phyloP scores from a whole-genome alignment of 2,113 vertebrate genomes.

The Mohoua ochrocephala region DNA sequence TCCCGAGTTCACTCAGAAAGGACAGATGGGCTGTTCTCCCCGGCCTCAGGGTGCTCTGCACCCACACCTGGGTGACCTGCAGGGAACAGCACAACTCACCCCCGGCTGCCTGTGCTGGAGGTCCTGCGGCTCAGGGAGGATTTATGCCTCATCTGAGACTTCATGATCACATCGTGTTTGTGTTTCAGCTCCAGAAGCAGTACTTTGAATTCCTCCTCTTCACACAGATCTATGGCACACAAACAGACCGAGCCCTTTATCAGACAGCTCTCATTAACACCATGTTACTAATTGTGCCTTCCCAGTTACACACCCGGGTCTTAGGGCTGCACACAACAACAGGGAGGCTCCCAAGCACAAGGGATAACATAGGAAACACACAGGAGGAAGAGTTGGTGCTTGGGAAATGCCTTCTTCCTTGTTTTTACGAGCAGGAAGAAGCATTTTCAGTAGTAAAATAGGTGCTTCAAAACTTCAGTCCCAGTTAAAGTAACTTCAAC shows the following conservation, averaged over 20 bases:
- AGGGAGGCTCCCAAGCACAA: background rate
- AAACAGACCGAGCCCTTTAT: background rate
- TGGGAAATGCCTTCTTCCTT: background rate
- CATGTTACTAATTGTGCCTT: background rate
- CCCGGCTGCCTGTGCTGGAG: slow-evolving; percentile 92
- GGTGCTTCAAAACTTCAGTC: background rate
- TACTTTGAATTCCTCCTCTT: slow-evolving; percentile 93
- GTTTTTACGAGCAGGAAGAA: background rate
- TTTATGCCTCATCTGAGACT: slow-evolving; percentile 95
- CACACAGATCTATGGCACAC: slow-evolving; percentile 83
- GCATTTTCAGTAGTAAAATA: background rate
- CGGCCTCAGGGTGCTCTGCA: background rate
- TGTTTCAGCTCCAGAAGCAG: slow-evolving; percentile 93
- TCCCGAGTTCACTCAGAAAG: background rate
- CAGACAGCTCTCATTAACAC: background rate
- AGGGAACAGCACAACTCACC: slow-evolving; percentile 71
- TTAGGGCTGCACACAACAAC: background rate
- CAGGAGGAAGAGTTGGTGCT: background rate
- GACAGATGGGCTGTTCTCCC: rapidly evolving
- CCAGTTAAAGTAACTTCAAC: background rate
- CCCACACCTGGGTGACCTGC: rapidly evolving
- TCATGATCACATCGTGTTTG: slow-evolving; percentile 97
- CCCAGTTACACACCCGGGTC: background rate
- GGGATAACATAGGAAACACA: background rate
- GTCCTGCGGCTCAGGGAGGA: slow-evolving; percentile 92